Conservation (phyloP, 2,113 vertebrate species). For the Gambusia holbrooki region DNA sequence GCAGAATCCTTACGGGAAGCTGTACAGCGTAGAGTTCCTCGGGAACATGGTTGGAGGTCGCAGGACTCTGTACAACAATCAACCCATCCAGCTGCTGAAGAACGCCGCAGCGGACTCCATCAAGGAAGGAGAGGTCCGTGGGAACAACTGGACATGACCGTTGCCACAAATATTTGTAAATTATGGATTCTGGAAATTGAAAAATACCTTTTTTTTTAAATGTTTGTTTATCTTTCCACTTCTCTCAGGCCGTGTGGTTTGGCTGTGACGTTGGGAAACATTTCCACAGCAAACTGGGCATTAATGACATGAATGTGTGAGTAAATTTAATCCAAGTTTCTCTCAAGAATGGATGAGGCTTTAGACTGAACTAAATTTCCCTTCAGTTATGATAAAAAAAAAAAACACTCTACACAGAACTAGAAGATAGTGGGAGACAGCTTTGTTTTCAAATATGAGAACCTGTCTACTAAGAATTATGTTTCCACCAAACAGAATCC, state of each 20-base stretch:
- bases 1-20: constrained; percentile 88
- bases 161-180: neutral
- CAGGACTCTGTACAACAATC: constrained; percentile 94
- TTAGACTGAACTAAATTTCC: no score
- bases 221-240: neutral
- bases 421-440: no score
- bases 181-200: neutral
- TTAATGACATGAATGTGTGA: constrained; percentile 97
- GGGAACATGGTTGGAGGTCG: constrained; percentile 92
- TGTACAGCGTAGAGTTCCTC: constrained; percentile 95
- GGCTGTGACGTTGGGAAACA: constrained; percentile 96
- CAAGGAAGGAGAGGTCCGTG: constrained; percentile 91
- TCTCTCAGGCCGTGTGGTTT: constrained; percentile 93
- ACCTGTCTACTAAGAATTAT: no score
- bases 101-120: constrained; percentile 91
- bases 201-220: neutral
- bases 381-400: no score
- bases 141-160: neutral
- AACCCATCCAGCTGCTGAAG: constrained; percentile 90
- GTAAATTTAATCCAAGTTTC: constrained; percentile 48
- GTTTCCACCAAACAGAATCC: no score
- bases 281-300: constrained; percentile 95
- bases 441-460: no score
- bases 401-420: no score
- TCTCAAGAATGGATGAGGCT: no score